These are phyloP conservation scores for Notothenia coriiceps DNA, from an alignment of 2,113 vertebrate genomes.

Conservation along the genomic window DNA sequence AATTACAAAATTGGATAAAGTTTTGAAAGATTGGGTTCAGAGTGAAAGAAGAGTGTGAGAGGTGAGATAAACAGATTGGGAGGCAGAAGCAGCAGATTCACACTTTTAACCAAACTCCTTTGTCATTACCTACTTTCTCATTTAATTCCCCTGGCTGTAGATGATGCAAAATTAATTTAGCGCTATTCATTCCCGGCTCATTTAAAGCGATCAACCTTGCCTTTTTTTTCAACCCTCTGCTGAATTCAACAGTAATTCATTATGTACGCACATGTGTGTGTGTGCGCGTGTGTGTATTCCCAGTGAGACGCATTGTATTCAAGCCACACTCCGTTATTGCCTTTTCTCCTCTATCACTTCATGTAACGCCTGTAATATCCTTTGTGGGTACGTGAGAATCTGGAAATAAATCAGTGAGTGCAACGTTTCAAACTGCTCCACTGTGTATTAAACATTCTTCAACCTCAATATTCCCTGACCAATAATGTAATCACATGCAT, in stretches of 20 bases:
- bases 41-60: neutral
- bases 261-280: constrained; percentile 37
- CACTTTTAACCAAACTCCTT: constrained; percentile 12
- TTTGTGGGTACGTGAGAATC: constrained; percentile 2
- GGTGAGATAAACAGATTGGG: neutral
- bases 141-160: constrained; percentile 7
- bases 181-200: constrained; percentile 52
- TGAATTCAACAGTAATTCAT: constrained; percentile 52
- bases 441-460: constrained; percentile 22
- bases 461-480: constrained; percentile 1
- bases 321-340: constrained; percentile 35
- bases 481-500: constrained; percentile 49
- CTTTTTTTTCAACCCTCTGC: constrained; percentile 44
- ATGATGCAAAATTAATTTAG: constrained; percentile 48
- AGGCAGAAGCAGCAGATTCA: neutral
- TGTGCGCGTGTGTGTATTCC: constrained; percentile 20
- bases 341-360: constrained; percentile 40
- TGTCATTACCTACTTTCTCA: neutral
- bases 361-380: constrained; percentile 19
- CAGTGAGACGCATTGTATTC: constrained; percentile 12
- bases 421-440: constrained; percentile 30
- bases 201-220: constrained; percentile 49
- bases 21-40: constrained; percentile 1
- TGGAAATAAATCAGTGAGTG: constrained; percentile 22
- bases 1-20: constrained; percentile 5